Percentiles rank a stretch among this genome's conserved stretches.
These are phyloP conservation scores for Orthonyx spaldingii DNA, from an alignment of 2,113 vertebrate genomes.

Conservation along the genomic window DNA sequence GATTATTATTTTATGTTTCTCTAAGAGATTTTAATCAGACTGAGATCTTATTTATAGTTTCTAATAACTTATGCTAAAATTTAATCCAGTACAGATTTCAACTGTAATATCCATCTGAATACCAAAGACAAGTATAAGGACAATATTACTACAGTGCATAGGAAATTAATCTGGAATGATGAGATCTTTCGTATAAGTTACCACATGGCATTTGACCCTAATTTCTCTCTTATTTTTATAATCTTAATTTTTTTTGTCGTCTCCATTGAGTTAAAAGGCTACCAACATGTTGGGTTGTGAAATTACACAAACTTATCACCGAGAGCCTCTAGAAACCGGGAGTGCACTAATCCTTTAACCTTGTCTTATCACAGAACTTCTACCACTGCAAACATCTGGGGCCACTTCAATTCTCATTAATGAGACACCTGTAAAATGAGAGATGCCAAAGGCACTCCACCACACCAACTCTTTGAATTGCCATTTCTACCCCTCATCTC, in stretches of 20 bases:
- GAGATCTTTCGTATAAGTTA: slow-evolving; percentile 39
- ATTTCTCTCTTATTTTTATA: slow-evolving; percentile 47
- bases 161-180: slow-evolving; percentile 50
- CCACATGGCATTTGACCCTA: slow-evolving; percentile 18
- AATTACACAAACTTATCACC: not conserved
- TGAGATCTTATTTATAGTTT: slow-evolving; percentile 50
- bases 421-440: not conserved
- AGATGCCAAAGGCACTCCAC: not conserved
- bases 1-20: slow-evolving; percentile 28
- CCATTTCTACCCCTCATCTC: not conserved
- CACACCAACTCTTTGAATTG: not conserved
- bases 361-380: not conserved
- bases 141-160: slow-evolving; percentile 11
- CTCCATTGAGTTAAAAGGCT: not conserved
- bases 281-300: not conserved
- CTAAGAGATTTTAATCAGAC: slow-evolving; percentile 18
- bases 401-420: not conserved
- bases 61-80: slow-evolving; percentile 47
- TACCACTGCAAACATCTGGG: not conserved
- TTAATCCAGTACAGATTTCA: not conserved
- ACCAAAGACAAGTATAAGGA: slow-evolving; percentile 22
- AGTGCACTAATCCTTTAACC: not conserved
- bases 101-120: slow-evolving; percentile 31
- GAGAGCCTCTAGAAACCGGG: not conserved
- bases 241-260: slow-evolving; percentile 15